Base-by-base conservation (phyloP, 2,113 vertebrate genomes). In the Trogon melanurus region DNA sequence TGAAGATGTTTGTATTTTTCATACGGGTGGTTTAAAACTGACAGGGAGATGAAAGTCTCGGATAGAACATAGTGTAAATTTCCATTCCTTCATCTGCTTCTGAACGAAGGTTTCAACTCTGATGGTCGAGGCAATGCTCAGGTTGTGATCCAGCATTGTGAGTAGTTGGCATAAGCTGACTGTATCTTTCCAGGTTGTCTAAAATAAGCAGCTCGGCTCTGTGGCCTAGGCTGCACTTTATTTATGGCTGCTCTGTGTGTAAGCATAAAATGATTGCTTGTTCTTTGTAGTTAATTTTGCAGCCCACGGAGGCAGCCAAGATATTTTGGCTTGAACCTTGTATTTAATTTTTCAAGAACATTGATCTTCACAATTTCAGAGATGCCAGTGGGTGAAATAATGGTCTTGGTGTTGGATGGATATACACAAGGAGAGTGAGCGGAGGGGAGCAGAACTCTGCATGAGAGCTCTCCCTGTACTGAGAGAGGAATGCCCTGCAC, bases 271-370 rank as follows among this genome's bases (percentile, higher is more conserved):
- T 3, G 22, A 4, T n/a, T 72, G 30, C 57, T 92, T 76, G 30
- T 19, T 76, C 50, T 82, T 75, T 76, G 23, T 30, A 41, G 29
- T 69, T 51, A 61, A 41, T 22, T 11, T 41, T 6, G 5, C 51
- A 48, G 38, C 44, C 45, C 48, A 30, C 1, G 2, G 57, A 78
- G 29, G 26, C 38, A 85, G 78, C 34, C 2, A 11, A 53, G 19
- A 56, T 18, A 45, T 60, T 91, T 91, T 82, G 86, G 32, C 62
- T 75, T 72, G 34, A 82, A 56, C 6, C 19, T 72, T 67, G 5
- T 58, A 56, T 70, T 81, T 92, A 34, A 78, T 86, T 93, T 88
- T 94, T 91, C 82, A 94, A 91, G 70, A 72, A 7, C 16, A 61
- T 70, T 26, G 66, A 88, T 92, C 3, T 5, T 53, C 38, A 75